Base-by-base conservation (phyloP, 2,797 vertebrate species). In the Salarias fasciatus region DNA sequence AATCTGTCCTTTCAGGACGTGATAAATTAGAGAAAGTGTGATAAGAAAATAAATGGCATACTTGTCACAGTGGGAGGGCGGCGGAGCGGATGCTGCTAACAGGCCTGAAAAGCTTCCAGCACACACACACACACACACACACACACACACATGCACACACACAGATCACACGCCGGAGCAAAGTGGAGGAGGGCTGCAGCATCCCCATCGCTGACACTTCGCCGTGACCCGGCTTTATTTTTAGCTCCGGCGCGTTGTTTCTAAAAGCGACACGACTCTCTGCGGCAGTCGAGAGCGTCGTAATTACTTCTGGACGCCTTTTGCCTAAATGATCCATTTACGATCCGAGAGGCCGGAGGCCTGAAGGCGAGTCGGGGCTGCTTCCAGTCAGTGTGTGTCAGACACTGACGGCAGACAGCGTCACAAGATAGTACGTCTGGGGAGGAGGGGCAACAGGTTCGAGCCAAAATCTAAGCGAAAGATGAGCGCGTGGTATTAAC, bases 1-100 rank as follows among this genome's bases (percentile, higher is more conserved):
- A 77, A 87, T 62, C 65, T 2, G 28, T 37, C 52, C 58, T 74
- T 86, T 67, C 45, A 68, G 64, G 60, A 72, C 28, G 46, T 29
- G 28, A 75, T 69, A 6, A 77, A 84, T 76, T 63, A 67, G 57
- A 29, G 41, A 65, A 77, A 72, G 72, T 81, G 76, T 61, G 57
- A 82, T 75, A 67, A 74, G 75, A 72, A 77, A 85, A 77, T 63
- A 78, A 80, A 79, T 43, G 57, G 18, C 67, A 31, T 18, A 64
- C 55, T 72, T 53, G 58, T 84, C 81, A 63, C 86, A 83, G 85
- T 44, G 40, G 72, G 75, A 56, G 55, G 15, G 50, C 60, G 38
- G 41, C 33, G 14, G 36, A 59, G 48, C 2, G 7, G 66, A 66
- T 66, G 72, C 59, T 14, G 24, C 71, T 44, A 58, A 62, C 47